Evolutionary conservation across 30 jellyfish, hydroid and myxozoan genomes (phyloP), one percentile per base, ranked within the genome.

Genomic region (Hydractinia symbiolongicarpus): DNA sequence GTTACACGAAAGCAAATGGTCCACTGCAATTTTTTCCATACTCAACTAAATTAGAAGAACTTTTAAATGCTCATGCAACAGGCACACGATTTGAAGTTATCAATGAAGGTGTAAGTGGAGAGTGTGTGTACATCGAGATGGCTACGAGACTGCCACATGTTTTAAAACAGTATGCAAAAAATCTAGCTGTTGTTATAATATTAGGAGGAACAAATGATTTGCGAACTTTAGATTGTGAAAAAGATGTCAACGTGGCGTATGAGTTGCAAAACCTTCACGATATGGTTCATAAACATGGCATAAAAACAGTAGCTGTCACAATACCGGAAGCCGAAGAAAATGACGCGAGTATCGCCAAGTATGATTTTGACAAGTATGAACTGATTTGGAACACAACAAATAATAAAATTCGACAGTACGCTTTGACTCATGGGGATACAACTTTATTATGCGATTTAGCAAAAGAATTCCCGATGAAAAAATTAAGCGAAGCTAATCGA

Each of bases 171-270:
- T 76, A 67, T 75, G 40, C 49, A 11, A 57, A 69, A 0, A 30
- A 50, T 21, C 79, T 69, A 54, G 94, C 77, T 54, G 72, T 90
- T 9, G 95, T 86, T 1, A 86, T 90, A 15, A 85, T 90, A 49
- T 88, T 90, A 11, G 97, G 97, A 8, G 97, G 97, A 7, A 90
- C 97, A 55, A 90, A 90, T 76, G 97, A 90, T 64, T 77, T 90
- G 40, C 84, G 87, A 10, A 61, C 20, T 16, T 58, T 86, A 30
- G 68, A 68, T 49, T 53, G 71, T 57, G 90, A 85, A 4, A 77
- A 90, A 70, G 16, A 61, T 14, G 77, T 67, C 54, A 79, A 79
- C 19, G 77, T 90, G 16, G 82, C 83, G 10, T 67, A 82, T 52
- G 84, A 86, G 52, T 75, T 90, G 50, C 82, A 60, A 13, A 61